Evolutionary conservation across 2,888 invertebrate genomes (phyloP).

Genomic region (Aspidiotus destructor): DNA sequence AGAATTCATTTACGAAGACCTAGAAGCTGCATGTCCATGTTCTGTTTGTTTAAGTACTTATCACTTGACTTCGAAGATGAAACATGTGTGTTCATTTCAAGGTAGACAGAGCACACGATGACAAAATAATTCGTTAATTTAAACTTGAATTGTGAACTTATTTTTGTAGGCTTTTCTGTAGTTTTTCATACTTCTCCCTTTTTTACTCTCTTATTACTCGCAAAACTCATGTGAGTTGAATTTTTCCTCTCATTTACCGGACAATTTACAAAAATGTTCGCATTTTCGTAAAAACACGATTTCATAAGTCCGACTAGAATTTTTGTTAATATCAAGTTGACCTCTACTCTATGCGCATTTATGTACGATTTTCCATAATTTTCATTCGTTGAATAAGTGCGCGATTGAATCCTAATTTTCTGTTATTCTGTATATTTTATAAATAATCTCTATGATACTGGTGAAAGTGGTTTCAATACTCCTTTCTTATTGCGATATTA

Average conservation of each 20-base stretch:
- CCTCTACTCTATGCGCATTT: too few species aligned
- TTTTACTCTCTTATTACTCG: neutral
- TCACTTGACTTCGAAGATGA: constrained; percentile 1
- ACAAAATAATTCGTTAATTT: neutral
- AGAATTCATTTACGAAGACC: constrained; percentile 11
- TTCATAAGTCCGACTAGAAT: too few species aligned
- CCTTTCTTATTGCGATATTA: too few species aligned
- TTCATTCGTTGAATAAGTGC: too few species aligned
- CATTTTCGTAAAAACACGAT: neutral
- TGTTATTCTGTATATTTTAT: too few species aligned
- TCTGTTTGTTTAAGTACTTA: constrained; percentile 8
- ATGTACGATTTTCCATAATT: neutral
- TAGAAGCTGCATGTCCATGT: neutral
- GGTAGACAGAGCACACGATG: neutral
- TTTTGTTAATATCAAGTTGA: too few species aligned
- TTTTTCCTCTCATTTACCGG: neutral
- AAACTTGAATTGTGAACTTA: constrained; percentile 3
- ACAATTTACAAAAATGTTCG: too few species aligned
- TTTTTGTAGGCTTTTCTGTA: constrained; percentile 3
- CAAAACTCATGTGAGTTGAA: constrained; percentile 6
- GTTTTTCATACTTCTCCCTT: neutral
- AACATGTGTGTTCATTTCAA: neutral
- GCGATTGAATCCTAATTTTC: too few species aligned
- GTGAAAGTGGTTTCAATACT: too few species aligned
- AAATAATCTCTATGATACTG: too few species aligned